Evolutionary conservation across 2,113 vertebrate species (phyloP), one percentile per base, ranked within the genome.

Genomic region (Tringa solitaria): DNA sequence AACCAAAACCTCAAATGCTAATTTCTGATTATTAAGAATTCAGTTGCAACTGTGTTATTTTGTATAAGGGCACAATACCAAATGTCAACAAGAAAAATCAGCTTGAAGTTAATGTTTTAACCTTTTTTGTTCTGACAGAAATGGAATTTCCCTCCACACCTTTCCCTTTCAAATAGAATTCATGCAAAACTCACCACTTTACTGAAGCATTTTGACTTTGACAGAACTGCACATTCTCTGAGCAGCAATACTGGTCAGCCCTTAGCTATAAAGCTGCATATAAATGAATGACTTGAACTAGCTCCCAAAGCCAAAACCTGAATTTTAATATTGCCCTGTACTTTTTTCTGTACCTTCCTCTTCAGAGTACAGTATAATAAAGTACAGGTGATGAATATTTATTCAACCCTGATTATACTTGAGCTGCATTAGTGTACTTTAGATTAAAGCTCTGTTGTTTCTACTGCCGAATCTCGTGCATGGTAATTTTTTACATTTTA

Each of bases 381-480:
- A 95, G 37, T 75, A 65, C 33, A 93, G 90, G 72, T 80, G 70
- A 91, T 91, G 78, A 94, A 96, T 96, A 95, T 95, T 95, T 95
- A 94, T 94, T 95, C 87, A 96, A 82, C 65, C 73, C 56, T 93
- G 75, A 95, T 95, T 89, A 77, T 68, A 94, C 93, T 95, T 95
- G 87, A 93, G 73, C 56, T 87, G n/a, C 91, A 96, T 81, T 94
- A 97, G 83, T 82, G 83, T 92, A 91, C 83, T 96, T 95, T 92
- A 87, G 82, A 90, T 94, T 94, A 94, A 96, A 96, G 48, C 65
- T 77, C 56, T 90, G 85, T 92, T 97, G 87, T 91, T 97, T 90
- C 83, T 94, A 57, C 72, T 92, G 57, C 60, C 8, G 21, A 41
- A 90, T 94, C 63, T 87, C 1, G 0, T 75, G 39, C 53, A 90